Evolutionary conservation across 2,797 vertebrate species (phyloP).

Genomic region (Podarcis siculus): DNA sequence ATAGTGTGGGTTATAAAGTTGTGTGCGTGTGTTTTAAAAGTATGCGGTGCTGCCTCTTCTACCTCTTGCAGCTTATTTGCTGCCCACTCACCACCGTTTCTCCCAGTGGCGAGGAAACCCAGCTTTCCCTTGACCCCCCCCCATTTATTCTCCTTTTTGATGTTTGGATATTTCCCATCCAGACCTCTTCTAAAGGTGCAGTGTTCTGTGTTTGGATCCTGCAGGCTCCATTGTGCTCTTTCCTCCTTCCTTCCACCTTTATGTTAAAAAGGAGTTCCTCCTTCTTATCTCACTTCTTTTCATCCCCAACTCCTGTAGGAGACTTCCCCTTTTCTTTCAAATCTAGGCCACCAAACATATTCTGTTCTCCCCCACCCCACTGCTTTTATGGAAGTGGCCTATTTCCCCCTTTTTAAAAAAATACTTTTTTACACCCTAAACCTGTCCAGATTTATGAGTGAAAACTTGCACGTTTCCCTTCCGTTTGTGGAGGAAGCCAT

Average conservation of each 20-base stretch:
- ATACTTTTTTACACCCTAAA: not conserved
- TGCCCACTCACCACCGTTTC: not conserved
- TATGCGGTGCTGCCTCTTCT: not conserved
- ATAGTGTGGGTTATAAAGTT: not conserved
- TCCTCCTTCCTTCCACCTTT: not conserved
- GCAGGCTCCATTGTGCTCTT: no score
- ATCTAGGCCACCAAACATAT: not conserved
- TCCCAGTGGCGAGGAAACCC: not conserved
- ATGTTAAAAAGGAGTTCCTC: not conserved
- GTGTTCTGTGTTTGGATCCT: not conserved
- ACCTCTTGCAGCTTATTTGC: not conserved
- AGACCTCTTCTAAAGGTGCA: not conserved
- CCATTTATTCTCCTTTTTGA: not conserved
- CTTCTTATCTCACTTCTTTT: not conserved
- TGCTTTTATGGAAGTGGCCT: not conserved
- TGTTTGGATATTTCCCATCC: not conserved
- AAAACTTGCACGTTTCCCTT: not conserved
- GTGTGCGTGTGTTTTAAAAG: not conserved
- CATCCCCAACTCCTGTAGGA: no score
- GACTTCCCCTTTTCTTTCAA: not conserved
- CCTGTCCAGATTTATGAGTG: not conserved
- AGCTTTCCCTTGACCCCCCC: not conserved
- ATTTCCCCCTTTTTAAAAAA: not conserved
- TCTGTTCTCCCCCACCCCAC: not conserved
- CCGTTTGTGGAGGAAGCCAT: not conserved